A percentile compares a stretch with the other conserved stretches of the same genome.
Conservation (phyloP, 2,113 vertebrate species). For the Gallinago jamesoni region DNA sequence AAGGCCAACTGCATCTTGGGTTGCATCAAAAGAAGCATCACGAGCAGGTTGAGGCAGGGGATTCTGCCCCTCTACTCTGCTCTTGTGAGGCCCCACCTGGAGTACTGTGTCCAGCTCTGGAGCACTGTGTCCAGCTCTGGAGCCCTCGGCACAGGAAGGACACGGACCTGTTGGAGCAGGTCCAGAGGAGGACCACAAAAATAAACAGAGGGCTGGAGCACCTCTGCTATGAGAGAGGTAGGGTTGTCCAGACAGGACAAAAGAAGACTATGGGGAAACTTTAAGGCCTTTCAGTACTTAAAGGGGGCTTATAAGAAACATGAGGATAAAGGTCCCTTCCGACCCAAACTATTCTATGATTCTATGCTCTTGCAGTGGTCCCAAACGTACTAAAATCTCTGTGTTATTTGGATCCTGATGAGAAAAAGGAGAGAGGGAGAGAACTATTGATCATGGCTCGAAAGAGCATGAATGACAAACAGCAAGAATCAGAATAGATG, state of each 20-base stretch:
- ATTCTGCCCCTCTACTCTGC: background rate
- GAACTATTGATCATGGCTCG: background rate
- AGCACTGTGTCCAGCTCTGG: background rate
- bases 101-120: background rate
- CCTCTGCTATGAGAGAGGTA: background rate
- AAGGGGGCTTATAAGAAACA: background rate
- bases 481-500: background rate
- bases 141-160: background rate
- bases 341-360: background rate
- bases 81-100: background rate
- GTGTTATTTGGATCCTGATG: background rate
- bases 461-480: background rate
- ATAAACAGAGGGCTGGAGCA: background rate
- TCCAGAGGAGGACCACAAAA: background rate
- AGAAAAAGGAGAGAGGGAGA: background rate
- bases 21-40: background rate
- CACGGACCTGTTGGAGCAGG: background rate
- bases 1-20: background rate
- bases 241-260: background rate
- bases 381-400: background rate
- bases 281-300: background rate
- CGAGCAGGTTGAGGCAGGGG: background rate
- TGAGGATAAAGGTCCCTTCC: background rate
- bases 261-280: background rate
- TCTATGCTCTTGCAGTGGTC: background rate